phyloP scores from a whole-genome alignment of 2,797 vertebrate genomes.

The Argyrosomus regius region DNA sequence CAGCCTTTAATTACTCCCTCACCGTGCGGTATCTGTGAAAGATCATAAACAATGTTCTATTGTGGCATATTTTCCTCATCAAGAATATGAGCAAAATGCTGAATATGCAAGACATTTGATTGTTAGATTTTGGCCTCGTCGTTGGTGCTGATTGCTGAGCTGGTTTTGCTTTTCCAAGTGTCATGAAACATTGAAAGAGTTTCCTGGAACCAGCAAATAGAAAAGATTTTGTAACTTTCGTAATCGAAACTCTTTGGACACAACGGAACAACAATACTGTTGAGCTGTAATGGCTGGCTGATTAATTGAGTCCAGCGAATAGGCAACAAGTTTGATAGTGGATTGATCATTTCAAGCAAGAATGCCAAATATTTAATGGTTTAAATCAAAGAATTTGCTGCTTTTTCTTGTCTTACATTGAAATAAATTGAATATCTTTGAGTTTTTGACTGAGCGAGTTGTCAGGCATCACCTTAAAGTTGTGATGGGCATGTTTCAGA shows the following conservation, averaged over 20 bases:
- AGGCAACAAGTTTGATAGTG: neutral
- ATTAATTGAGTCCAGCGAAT: neutral
- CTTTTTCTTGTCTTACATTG: neutral
- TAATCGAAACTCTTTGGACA: neutral
- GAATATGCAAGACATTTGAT: neutral
- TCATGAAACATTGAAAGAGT: neutral
- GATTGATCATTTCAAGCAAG: neutral
- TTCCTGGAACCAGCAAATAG: neutral
- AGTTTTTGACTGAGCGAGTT: neutral
- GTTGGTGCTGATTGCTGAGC: neutral
- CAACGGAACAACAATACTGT: neutral
- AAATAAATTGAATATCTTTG: neutral
- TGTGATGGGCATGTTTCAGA: neutral
- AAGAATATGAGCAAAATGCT: neutral
- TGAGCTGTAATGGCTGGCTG: too few species aligned
- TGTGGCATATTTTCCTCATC: constrained; percentile 5
- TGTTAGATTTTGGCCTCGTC: constrained; percentile 6
- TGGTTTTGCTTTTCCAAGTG: constrained; percentile 6
- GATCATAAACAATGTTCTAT: constrained; percentile 21
- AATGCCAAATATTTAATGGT: neutral
- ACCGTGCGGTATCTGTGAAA: neutral
- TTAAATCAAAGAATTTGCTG: neutral
- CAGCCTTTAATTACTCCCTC: constrained; percentile 35
- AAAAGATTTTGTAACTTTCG: constrained; percentile 1
- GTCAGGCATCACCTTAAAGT: too few species aligned